Conservation (phyloP, 2,113 vertebrate genomes). For the Erythrolamprus reginae region DNA sequence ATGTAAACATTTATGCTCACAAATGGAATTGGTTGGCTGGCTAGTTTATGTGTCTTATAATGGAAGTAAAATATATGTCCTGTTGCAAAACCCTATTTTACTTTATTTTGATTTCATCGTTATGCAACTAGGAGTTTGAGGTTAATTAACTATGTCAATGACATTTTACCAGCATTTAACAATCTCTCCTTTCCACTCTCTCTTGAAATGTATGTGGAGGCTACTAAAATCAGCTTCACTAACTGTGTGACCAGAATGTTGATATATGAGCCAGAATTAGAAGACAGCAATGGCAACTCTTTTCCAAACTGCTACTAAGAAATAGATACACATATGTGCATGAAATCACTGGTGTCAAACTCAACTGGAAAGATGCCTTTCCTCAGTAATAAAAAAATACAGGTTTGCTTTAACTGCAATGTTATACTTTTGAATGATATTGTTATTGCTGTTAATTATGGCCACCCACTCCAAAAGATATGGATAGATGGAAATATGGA, state of each 20-base stretch:
- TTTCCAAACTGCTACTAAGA: neutral
- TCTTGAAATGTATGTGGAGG: neutral
- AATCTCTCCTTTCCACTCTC: neutral
- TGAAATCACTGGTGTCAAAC: neutral
- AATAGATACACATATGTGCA: neutral
- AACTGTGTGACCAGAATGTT: neutral
- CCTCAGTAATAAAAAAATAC: neutral
- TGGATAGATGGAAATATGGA: neutral
- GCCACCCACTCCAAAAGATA: neutral
- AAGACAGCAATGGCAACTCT: neutral
- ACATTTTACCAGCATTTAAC: neutral
- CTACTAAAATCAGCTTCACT: neutral
- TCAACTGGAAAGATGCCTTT: neutral
- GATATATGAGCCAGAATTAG: neutral
- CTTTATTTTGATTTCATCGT: constrained; percentile 36
- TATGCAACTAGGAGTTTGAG: neutral
- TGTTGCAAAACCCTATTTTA: constrained; percentile 25
- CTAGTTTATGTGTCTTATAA: constrained; percentile 31
- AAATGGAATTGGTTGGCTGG: constrained; percentile 40
- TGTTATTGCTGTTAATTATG: neutral
- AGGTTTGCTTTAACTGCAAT: neutral
- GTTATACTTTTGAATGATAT: neutral
- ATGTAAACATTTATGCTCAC: constrained; percentile 17
- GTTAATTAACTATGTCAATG: neutral
- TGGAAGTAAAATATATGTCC: constrained; percentile 26